Percentiles rank a stretch among this genome's conserved stretches.
Evolutionary conservation across 2,113 vertebrate species (phyloP).

Genomic region (Oryzias celebensis): DNA sequence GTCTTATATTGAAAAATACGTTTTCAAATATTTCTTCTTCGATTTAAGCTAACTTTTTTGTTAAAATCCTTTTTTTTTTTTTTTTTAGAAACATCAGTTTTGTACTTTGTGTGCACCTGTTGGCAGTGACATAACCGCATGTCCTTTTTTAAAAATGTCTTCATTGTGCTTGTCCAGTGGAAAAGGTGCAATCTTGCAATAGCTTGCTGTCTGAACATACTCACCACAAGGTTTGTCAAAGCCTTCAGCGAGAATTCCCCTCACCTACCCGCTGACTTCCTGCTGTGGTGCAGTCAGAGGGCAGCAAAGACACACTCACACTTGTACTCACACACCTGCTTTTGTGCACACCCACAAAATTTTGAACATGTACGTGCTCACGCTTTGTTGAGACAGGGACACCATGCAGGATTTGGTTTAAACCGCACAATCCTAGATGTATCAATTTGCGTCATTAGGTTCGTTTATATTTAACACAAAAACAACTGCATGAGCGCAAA

Average conservation of each 20-base stretch:
- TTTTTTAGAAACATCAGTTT: neutral
- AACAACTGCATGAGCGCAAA: constrained; percentile 35
- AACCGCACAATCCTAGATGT: constrained; percentile 59
- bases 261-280: constrained; percentile 76
- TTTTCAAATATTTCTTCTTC: too few relatives aligned
- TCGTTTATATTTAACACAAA: constrained; percentile 44
- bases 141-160: neutral
- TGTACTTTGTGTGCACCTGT: constrained; percentile 13
- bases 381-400: constrained; percentile 44
- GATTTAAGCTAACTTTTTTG: neutral
- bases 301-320: constrained; percentile 49
- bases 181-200: constrained; percentile 65
- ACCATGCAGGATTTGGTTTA: constrained; percentile 43
- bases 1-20: too few relatives aligned
- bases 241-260: constrained; percentile 76
- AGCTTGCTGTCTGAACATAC: constrained; percentile 48
- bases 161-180: constrained; percentile 46
- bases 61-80: neutral
- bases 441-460: constrained; percentile 62
- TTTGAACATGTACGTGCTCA: constrained; percentile 42
- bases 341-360: constrained; percentile 27
- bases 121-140: constrained; percentile 11
- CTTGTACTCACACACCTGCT: constrained; percentile 47
- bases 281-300: constrained; percentile 72
- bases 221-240: constrained; percentile 68